phyloP scores from a whole-genome alignment of 2,888 invertebrate species.

The Oscheius sp. region DNA sequence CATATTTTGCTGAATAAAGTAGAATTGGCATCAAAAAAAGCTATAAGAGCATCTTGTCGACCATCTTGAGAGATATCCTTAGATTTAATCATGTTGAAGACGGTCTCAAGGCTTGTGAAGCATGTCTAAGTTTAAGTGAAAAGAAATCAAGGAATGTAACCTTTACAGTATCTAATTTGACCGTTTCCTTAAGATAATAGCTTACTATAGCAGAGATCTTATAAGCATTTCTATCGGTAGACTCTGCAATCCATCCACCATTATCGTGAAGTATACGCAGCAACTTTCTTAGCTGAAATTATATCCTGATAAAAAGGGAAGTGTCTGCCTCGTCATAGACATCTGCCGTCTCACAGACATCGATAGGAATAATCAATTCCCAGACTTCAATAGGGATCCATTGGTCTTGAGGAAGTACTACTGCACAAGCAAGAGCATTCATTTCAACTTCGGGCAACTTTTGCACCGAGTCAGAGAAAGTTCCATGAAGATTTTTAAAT shows the following conservation, averaged over 20 bases:
- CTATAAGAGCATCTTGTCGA: not conserved
- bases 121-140: not conserved
- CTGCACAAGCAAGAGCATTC: conserved; percentile 33
- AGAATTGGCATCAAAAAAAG: not conserved
- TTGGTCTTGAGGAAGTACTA: conserved; percentile 38
- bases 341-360: conserved; percentile 34
- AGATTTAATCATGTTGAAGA: not conserved
- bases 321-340: conserved; percentile 25
- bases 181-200: conserved; percentile 18
- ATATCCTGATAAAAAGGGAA: not conserved
- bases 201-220: not conserved
- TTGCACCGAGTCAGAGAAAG: conserved; percentile 38
- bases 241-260: conserved; percentile 19
- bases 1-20: too few species aligned
- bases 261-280: not conserved
- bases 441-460: conserved; percentile 33
- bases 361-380: conserved; percentile 39
- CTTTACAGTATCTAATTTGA: not conserved
- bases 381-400: conserved; percentile 41
- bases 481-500: conserved; percentile 27
- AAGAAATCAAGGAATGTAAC: not conserved
- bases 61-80: not conserved
- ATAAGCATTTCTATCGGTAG: not conserved
- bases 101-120: not conserved
- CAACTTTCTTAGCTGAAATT: not conserved